phyloP scores from a whole-genome alignment of 2,113 vertebrate genomes.

The Microcebus lehilahytsara region DNA sequence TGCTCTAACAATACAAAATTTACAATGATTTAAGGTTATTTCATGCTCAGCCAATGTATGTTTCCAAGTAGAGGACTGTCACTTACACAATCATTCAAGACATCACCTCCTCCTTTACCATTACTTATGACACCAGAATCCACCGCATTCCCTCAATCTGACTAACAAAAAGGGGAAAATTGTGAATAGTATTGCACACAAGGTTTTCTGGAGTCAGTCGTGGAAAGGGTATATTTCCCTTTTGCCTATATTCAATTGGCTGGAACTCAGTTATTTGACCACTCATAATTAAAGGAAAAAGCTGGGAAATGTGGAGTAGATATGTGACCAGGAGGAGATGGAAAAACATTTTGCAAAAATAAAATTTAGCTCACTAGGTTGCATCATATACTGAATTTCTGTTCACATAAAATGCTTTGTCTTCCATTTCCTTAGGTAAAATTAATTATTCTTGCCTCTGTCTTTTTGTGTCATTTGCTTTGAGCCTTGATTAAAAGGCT shows the following conservation, averaged over 20 bases:
- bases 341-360: conserved; percentile 16
- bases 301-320: not conserved
- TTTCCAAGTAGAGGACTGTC: not conserved
- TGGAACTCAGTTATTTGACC: not conserved
- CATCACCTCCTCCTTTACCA: not conserved
- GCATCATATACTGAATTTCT: conserved; percentile 4
- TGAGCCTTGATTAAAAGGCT: not conserved
- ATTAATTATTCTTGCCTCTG: not conserved
- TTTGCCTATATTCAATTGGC: not conserved
- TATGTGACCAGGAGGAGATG: not conserved
- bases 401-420: not conserved
- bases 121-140: not conserved
- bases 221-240: not conserved
- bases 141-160: not conserved
- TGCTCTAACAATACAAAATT: not conserved
- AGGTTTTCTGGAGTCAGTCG: not conserved
- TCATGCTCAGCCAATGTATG: not conserved
- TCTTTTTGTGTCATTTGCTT: conserved; percentile 23
- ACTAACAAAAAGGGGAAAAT: not conserved
- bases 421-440: not conserved
- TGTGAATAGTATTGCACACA: not conserved
- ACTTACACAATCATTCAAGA: not conserved
- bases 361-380: not conserved
- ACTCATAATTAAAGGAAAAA: not conserved
- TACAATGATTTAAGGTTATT: not conserved